Conservation (phyloP, 1,140 invertebrate species). For the Meloidogyne hapla region DNA sequence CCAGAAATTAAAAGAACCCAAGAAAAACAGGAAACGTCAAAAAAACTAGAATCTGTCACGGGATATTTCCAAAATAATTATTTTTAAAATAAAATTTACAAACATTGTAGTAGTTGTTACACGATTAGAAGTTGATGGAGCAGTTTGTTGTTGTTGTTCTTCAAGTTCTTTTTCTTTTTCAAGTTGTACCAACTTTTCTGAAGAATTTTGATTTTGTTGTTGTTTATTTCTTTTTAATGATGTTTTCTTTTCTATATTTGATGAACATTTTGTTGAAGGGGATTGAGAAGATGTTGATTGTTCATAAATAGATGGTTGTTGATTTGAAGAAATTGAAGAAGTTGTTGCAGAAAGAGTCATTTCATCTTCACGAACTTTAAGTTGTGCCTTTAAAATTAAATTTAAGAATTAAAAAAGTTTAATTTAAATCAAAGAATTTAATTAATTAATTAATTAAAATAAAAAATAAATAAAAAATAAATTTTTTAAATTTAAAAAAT, state of each 20-base stretch:
- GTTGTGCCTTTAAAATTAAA: neutral
- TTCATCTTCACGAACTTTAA: neutral
- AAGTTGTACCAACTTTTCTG: neutral
- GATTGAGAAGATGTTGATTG: neutral
- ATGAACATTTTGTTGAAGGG: neutral
- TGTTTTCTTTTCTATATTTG: neutral
- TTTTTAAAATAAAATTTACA: neutral
- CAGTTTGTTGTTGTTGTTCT: neutral
- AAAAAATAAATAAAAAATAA: no score
- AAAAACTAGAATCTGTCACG: no score
- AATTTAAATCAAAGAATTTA: no score
- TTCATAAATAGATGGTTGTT: neutral
- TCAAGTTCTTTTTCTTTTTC: slow-evolving; percentile 23
- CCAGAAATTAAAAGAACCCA: no score
- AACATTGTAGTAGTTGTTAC: neutral
- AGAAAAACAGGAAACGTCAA: no score
- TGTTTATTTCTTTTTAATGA: neutral
- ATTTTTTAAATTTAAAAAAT: no score
- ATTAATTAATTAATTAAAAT: no score
- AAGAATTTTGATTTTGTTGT: neutral
- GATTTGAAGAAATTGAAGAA: neutral
- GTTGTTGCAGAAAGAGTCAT: no score
- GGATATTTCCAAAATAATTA: no score
- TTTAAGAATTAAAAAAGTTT: no score
- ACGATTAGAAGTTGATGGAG: neutral